These are phyloP conservation scores for Riparia riparia DNA, from an alignment of 2,113 vertebrate species.

Conservation along the genomic window DNA sequence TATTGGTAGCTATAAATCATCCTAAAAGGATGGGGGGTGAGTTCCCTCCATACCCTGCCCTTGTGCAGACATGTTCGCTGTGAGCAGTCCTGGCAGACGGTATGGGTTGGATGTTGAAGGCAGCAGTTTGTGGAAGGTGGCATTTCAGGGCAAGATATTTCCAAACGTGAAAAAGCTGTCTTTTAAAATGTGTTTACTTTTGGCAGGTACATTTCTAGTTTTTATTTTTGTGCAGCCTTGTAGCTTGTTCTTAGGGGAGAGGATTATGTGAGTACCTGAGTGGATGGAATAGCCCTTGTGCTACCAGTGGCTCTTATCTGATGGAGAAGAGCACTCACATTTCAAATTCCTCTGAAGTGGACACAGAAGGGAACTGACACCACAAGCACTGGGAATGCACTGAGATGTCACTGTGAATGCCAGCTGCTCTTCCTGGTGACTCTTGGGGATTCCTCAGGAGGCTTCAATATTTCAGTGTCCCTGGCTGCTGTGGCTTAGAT, in stretches of 20 bases:
- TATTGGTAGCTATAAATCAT: slow-evolving; percentile 27
- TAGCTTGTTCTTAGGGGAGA: not conserved
- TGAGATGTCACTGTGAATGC: not conserved
- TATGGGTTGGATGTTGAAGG: not conserved
- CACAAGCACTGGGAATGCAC: not conserved
- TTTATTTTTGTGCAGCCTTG: not conserved
- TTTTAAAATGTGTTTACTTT: not conserved
- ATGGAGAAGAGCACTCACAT: not conserved
- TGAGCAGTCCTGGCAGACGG: not conserved
- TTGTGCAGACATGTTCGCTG: slow-evolving; percentile 5
- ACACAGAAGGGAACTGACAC: not conserved
- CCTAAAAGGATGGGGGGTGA: not conserved
- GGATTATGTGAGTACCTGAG: not conserved
- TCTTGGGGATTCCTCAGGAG: not conserved
- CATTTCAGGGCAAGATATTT: not conserved
- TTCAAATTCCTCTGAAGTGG: not conserved
- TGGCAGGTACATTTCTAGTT: not conserved
- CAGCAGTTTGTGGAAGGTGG: not conserved
- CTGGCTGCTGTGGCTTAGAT: not conserved
- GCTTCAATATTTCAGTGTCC: not conserved
- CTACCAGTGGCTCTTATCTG: not conserved
- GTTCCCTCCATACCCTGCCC: not conserved
- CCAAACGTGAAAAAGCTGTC: not conserved
- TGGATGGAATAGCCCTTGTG: not conserved
- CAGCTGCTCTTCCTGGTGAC: not conserved